phyloP scores from a whole-genome alignment of 2,797 vertebrate genomes.

The Graptemys geographica region DNA sequence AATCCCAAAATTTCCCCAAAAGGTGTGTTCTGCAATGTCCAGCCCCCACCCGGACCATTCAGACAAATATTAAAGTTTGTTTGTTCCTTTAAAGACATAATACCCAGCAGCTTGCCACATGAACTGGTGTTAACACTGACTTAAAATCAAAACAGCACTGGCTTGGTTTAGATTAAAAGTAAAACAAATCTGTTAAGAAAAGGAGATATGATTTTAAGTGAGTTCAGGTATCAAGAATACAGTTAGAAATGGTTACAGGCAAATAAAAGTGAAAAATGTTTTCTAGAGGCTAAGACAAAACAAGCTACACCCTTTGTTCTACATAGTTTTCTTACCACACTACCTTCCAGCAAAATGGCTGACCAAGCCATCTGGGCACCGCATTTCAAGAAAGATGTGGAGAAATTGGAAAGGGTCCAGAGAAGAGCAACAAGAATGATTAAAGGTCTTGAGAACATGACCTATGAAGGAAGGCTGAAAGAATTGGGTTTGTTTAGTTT shows the following conservation, averaged over 20 bases:
- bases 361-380: not conserved
- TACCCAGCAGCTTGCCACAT: not conserved
- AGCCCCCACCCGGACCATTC: not conserved
- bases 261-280: not conserved
- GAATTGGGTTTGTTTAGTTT: no score
- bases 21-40: no score
- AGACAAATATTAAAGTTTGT: not conserved
- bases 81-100: not conserved
- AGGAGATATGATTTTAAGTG: not conserved
- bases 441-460: no score
- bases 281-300: not conserved
- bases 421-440: no score
- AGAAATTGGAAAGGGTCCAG: no score
- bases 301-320: not conserved
- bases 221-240: not conserved
- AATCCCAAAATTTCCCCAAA: no score
- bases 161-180: not conserved
- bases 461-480: no score
- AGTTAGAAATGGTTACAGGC: not conserved
- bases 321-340: not conserved
- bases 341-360: not conserved
- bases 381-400: no score
- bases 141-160: not conserved
- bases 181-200: not conserved
- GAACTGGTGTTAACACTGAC: not conserved